Base-by-base conservation (phyloP, 2,888 invertebrate genomes). In the Nomada hirtipes region DNA sequence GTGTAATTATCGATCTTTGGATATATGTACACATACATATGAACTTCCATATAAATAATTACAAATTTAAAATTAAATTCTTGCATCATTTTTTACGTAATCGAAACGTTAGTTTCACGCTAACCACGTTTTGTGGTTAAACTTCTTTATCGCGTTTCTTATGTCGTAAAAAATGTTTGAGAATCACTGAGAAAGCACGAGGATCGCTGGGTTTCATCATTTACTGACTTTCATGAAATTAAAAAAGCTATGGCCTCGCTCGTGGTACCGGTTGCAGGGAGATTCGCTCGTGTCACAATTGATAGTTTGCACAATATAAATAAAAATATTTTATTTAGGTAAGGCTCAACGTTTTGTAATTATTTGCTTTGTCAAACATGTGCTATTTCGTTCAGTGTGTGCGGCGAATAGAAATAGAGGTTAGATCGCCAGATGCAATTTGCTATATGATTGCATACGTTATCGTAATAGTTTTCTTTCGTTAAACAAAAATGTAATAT, bases 311-410 rank as follows among this genome's bases (percentile, higher is more conserved):
- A 94, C 82, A 93, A 94, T 87, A 93, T 92, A 73, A 89, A 94
- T 80, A 94, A 94, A 80, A 92, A 92, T 23, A 94, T 94, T 91
- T 83, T 94, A 57, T 93, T 94, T 92, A 95, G 95, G 95, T 95
- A 94, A 94, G 84, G 73, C 26, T 57, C 20, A 13, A 36, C 13
- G 29, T 68, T 69, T 20, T 64, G 61, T 23, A 44, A 11, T 76
- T 68, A 18, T 7, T 23, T 53, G 73, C 23, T 42, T 71, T 69
- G 18, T 60, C 59, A 60, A 77, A 76, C 44, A 20, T 15, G 50
- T 71, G 47, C 23, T 29, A 13, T 23, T 36, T 64, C 26, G 10
- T 53, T 64, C 1, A 59, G 64, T 53, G 50, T 61, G 29, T 72
- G 57, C 64, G 57, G 15, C 29, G 64, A 57, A 36, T 36, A 50